These are phyloP conservation scores for Spea bombifrons DNA, from an alignment of 2,113 vertebrate genomes.

Conservation along the genomic window DNA sequence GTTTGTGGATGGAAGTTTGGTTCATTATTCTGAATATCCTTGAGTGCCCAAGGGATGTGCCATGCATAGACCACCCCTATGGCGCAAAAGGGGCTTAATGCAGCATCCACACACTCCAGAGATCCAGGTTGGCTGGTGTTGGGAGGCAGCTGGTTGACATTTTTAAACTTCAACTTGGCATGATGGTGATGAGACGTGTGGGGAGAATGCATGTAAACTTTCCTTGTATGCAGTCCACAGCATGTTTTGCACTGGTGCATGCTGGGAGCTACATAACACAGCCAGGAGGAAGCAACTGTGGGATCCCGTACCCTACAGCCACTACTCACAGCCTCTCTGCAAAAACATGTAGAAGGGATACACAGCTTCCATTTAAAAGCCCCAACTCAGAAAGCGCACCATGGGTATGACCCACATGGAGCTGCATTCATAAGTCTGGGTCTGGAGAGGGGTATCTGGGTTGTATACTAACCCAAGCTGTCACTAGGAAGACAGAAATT, in stretches of 20 bases:
- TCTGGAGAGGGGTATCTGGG: constrained; percentile 35
- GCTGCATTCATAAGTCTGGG: constrained; percentile 7
- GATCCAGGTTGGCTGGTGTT: constrained; percentile 51
- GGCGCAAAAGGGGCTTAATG: constrained; percentile 2
- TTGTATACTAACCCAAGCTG: constrained; percentile 9
- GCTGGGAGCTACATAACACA: constrained; percentile 60
- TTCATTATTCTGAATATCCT: not conserved
- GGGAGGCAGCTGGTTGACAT: constrained; percentile 72
- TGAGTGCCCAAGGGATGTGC: not conserved
- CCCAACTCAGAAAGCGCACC: constrained; percentile 1
- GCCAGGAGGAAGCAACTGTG: constrained; percentile 73
- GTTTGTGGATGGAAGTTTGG: not conserved
- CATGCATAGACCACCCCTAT: not conserved
- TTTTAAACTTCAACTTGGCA: constrained; percentile 75
- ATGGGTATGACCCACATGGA: not conserved
- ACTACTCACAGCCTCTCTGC: constrained; percentile 59
- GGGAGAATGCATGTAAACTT: constrained; percentile 71
- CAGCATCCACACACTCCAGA: constrained; percentile 51
- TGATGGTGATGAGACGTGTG: constrained; percentile 63
- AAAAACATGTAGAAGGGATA: constrained; percentile 60
- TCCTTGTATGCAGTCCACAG: constrained; percentile 63
- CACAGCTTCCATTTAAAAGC: constrained; percentile 51
- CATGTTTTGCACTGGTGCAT: constrained; percentile 69
- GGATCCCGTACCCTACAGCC: constrained; percentile 60
- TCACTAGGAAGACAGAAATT: constrained; percentile 17